Base-by-base conservation (phyloP, 2,113 vertebrate genomes). In the Alectura lathami region DNA sequence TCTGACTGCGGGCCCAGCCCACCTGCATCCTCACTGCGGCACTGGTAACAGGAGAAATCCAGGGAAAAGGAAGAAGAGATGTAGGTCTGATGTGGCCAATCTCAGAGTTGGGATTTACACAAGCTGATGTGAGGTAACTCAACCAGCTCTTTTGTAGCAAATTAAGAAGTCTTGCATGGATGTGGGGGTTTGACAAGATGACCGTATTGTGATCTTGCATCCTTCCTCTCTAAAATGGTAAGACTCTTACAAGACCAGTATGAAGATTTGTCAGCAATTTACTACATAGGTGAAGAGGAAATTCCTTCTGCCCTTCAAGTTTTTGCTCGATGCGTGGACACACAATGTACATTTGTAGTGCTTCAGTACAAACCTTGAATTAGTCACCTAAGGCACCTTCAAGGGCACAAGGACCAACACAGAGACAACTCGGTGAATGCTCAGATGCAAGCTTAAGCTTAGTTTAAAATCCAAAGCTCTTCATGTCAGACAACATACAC, bases 181-280 rank as follows among this genome's bases (percentile, higher is more conserved):
- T 8, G 8, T 2, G 11, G 20, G 6, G 3, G 15, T 2, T 36
- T 43, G 50, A 16, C 26, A 70, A 80, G 21, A n/a, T 8, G 22
- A 68, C 24, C 11, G 2, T 24, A 54, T 14, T 8, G 20, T 38
- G 3, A 60, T 42, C 53, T 16, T n/a, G 17, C 36, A 32, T 2
- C 60, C 56, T 82, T 36, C 36, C 17, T 34, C 54, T 57, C 57
- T 27, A 6, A 48, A 94, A 27, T 4, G 2, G 0, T 10, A 9
- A 0, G 0, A 17, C 29, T 40, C 38, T 47, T 43, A n/a, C 48
- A 81, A 63, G 5, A n/a, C 4, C 29, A 9, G 24, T 17, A 48
- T 13, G 40, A 80, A n/a, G 16, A 43, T 57, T 2, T 73, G 13
- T 29, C 72, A 83, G 53, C 79, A 80, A 48, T 22, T 80, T 30